phyloP scores from a whole-genome alignment of 1,140 invertebrate species.

The Tetramorium parvispinum region DNA sequence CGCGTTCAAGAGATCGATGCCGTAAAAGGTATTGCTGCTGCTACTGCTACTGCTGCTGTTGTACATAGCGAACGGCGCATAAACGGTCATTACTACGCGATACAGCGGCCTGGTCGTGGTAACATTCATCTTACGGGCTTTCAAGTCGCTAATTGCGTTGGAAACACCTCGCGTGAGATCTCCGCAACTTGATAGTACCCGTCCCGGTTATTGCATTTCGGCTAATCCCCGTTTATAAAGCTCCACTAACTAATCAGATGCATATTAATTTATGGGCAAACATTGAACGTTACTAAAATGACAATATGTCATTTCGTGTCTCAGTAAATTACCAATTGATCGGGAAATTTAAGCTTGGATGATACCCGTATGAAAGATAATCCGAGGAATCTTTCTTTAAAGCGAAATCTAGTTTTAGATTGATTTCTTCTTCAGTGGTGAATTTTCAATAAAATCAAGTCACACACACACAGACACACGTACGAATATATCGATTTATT shows the following conservation, averaged over 20 bases:
- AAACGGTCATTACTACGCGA: conserved; percentile 91
- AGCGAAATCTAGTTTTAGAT: background rate
- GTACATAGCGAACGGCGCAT: conserved; percentile 93
- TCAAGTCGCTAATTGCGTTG: conserved; percentile 4
- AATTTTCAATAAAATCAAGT: background rate
- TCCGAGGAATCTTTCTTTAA: background rate
- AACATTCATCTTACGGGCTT: conserved; percentile 50
- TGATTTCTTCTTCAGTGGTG: background rate
- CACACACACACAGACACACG: background rate
- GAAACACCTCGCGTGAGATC: background rate
- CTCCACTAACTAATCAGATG: background rate
- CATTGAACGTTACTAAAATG: background rate
- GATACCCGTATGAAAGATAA: background rate
- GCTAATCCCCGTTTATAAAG: conserved; percentile 8
- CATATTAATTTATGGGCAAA: background rate
- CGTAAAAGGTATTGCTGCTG: conserved; percentile 89
- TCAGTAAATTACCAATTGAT: background rate
- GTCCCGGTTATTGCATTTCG: conserved; percentile 12
- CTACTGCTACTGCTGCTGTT: conserved; percentile 86
- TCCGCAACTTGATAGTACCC: background rate
- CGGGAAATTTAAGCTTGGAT: background rate
- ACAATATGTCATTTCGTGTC: too few relatives aligned
- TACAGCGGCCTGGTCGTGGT: conserved; percentile 89
- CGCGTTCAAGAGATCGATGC: conserved; percentile 95
- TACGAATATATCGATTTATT: background rate